Base-by-base conservation (phyloP, 2,888 invertebrate genomes). In the Macaria notata region DNA sequence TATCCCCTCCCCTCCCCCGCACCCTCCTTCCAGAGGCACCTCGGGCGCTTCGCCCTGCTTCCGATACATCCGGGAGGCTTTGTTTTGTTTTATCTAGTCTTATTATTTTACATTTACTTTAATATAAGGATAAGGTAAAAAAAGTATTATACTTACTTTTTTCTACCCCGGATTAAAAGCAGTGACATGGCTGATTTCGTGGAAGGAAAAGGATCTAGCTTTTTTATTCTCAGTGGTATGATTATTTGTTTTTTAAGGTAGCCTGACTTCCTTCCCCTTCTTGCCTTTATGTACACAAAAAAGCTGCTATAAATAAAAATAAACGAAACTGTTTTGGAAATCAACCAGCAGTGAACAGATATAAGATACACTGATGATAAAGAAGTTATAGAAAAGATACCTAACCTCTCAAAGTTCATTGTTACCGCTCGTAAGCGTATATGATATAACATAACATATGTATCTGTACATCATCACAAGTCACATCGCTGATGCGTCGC, bases 11-110 rank as follows among this genome's bases (percentile, higher is more conserved):
- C 69, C 66, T 65, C 66, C 67, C 68, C 63, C 66, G 58, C 71
- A 70, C 64, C 63, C 62, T 19, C 19, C 19, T 19, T 19, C 19
- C 19, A 19, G 19, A 19, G 19, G 19, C 19, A 19, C 19, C 19
- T 19, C 19, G 19, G 19, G 19, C 19, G 19, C 19, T 19, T 19
- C 19, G 19, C 19, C 19, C 69, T 69, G 69, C 74, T 76, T 78
- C 79, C 78, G 72, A 76, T 72, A 75, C 74, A 81, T 82, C 82
- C 81, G 81, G 79, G 75, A 69, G 68, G 71, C 68, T 65, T 66
- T 71, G 19, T 19, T 19, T 19, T 19, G 19, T 47, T 8, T 4
- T 29, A 47, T 19, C 29, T 36, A 38, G 36, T 36, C 47, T 47
- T 48, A 9, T 6, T 19, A 19, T 19, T 19, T 19, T 2, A 1